Evolutionary conservation across 64 coral and sea anemone species (phyloP).

Genomic region (Astreopora myriophthalma): DNA sequence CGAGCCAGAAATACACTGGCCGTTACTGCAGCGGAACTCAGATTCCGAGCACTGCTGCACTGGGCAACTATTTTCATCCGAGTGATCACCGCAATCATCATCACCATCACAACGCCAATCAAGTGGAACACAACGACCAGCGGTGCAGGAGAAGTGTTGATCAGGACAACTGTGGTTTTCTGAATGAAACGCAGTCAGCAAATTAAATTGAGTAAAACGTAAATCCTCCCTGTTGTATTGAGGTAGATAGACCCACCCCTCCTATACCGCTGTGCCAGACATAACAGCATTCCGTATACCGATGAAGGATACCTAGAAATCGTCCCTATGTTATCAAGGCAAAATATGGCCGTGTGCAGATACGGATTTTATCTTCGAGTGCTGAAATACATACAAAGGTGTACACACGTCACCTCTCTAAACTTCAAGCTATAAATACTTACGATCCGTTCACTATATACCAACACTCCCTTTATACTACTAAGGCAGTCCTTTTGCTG

Average conservation of each 20-base stretch:
- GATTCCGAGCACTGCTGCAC: not conserved
- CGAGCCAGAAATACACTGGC: not conserved
- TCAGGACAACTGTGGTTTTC: conserved; percentile 50
- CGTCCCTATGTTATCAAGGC: no score
- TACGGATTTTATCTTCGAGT: no score
- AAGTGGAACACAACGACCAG: conserved; percentile 50
- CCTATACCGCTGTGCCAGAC: not conserved
- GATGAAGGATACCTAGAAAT: no score
- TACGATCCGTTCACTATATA: no score
- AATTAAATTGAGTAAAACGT: not conserved
- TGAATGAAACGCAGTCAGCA: not conserved
- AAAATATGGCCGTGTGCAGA: no score
- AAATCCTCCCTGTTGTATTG: not conserved
- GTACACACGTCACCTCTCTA: no score
- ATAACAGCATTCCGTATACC: no score
- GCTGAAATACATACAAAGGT: no score
- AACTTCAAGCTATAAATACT: no score
- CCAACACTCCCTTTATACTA: no score
- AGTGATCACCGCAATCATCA: conserved; percentile 38
- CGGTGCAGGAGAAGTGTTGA: conserved; percentile 38
- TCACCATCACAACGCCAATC: conserved; percentile 55
- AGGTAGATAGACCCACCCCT: no score
- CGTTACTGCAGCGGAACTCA: conserved; percentile 34
- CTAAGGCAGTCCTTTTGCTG: no score
- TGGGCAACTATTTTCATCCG: conserved; percentile 17